Base-by-base conservation (phyloP, 2,113 vertebrate genomes). In the Arizona elegans region DNA sequence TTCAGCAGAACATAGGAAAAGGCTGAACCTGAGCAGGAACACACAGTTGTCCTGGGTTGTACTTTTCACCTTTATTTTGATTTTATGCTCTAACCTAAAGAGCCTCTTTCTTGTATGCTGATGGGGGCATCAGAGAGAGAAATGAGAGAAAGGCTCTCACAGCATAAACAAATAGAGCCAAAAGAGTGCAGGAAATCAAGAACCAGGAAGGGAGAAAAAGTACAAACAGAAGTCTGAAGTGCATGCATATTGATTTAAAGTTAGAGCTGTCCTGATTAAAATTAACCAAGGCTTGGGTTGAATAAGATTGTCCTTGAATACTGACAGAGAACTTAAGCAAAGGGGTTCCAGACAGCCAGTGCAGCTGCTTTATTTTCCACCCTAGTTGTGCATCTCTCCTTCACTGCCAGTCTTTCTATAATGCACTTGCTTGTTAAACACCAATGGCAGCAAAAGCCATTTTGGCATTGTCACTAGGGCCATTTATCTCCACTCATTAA, bases 401-500 rank as follows among this genome's bases (percentile, higher is more conserved):
- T 13, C 55, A 50, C 55, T 89, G 29, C 43, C 87, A 58, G 65
- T 52, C 87, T 50, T 43, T 59, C 53, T 62, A 43, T 56, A 33
- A 17, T 8, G 24, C 11, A 26, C n/a, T 43, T n/a, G 62, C 91
- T 92, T 55, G 91, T 26, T 70, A 92, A 92, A 92, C 75, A 10
- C 75, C 23, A 6, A 23, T 86, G 90, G 88, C 56, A 62, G 87
- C 7, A 43, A 56, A 91, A 89, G 70, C 75, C 93, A 55, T 50
- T 54, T 55, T 55, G 19, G 54, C 65, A 4, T 75, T 89, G 87
- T 91, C 87, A n/a, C 93, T 2, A 0, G 52, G 94, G 95, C 96
- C 96, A 95, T 95, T 93, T 94, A 87, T 96, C 96, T 95, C 95
- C 88, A 89, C 96, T 96, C 81, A 89, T 97, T 96, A 96, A 92